These are phyloP conservation scores for Triplophysa tibetana DNA, from an alignment of 2,113 vertebrate species.

Conservation along the genomic window DNA sequence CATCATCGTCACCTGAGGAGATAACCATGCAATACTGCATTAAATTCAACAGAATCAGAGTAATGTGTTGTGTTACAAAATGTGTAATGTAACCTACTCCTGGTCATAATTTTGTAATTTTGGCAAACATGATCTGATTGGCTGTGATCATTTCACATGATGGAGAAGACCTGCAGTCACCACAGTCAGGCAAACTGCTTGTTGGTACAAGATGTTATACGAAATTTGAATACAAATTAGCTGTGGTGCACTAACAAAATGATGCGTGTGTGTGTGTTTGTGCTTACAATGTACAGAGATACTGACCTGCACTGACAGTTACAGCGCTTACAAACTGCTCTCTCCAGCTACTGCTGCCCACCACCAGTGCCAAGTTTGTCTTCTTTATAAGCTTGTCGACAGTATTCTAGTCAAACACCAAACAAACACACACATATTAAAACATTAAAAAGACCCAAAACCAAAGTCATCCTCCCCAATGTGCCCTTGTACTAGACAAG, in stretches of 20 bases:
- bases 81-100: too few species aligned
- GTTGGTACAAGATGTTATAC: not conserved
- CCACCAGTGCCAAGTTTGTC: conserved; percentile 82
- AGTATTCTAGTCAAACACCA: conserved; percentile 70
- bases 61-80: too few species aligned
- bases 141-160: too few species aligned
- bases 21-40: conserved; percentile 13
- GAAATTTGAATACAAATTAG: conserved; percentile 17
- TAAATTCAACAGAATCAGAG: too few species aligned
- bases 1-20: conserved; percentile 78
- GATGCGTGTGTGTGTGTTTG: conserved; percentile 3
- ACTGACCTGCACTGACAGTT: conserved; percentile 83
- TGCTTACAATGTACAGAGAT: not conserved
- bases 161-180: too few species aligned
- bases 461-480: conserved; percentile 20
- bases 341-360: conserved; percentile 84
- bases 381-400: conserved; percentile 86
- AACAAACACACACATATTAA: conserved; percentile 27
- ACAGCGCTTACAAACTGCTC: conserved; percentile 85
- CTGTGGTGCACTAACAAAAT: not conserved
- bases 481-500: conserved; percentile 21
- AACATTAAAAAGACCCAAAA: not conserved
- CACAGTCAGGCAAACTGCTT: too few species aligned
- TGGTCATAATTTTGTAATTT: not conserved
- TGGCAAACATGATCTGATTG: not conserved